Base-by-base conservation (phyloP, 2,888 invertebrate genomes). In the Coecobrya sp. region DNA sequence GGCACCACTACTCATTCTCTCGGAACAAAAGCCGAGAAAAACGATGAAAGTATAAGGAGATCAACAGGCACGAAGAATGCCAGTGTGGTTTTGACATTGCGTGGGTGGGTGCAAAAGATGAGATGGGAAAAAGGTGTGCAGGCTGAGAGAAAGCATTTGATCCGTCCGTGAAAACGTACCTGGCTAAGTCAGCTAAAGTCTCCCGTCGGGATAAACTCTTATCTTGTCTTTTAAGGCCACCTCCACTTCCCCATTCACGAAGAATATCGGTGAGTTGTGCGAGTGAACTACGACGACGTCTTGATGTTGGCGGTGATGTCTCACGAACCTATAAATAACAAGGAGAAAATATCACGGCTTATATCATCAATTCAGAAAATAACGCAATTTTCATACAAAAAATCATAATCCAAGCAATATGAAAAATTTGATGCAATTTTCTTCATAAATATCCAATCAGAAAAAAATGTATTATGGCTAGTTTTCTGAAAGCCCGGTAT, bases 221-320 rank as follows among this genome's bases (percentile, higher is more conserved):
- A 88, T 95, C 94, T 86, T 95, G 94, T 93, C 93, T 94, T 91
- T 93, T 94, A 93, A 94, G 93, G 93, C 94, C 94, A 89, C 95
- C 95, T 91, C 95, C 95, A 87, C 95, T 95, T 36, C 98, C 97
- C 98, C 98, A 98, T 96, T 98, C 98, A 88, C 98, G 97, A 76
- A 98, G 96, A 91, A 98, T 97, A 96, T 98, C 98, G 92, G 98
- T 98, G 93, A 98, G 96, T 96, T 98, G 98, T 19, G 98, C 98
- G 93, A 98, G 96, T 1, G 98, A 98, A 94, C 98, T 98, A 87
- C 98, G 97, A 22, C 98, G 97, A 4, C 98, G 97, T 8, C 98
- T 97, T 86, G 97, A 97, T 91, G 94, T 94, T 70, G 95, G 95
- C 19, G 95, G 95, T 49, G 95, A 95, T 25, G 95, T 95, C 70